Evolutionary conservation across 2,888 invertebrate species (phyloP).

Genomic region (Chesias legatella): DNA sequence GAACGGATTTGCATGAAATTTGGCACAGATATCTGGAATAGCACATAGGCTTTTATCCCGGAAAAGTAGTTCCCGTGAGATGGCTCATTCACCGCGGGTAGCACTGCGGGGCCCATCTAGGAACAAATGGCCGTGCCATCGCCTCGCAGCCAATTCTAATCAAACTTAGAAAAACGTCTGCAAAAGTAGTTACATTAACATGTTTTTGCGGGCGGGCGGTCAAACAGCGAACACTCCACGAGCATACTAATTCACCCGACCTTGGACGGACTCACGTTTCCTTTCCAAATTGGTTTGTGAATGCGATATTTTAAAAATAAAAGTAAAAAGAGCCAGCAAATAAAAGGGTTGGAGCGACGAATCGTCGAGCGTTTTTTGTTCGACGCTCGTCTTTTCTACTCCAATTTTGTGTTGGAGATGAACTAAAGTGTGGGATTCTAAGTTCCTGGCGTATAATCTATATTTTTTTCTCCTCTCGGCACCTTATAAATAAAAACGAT

Average conservation of each 20-base stretch:
- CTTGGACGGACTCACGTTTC: conserved; percentile 78
- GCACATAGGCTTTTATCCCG: too few relatives aligned
- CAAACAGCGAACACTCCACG: conserved; percentile 68
- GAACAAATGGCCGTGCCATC: conserved; percentile 12
- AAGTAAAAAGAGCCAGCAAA: conserved; percentile 73
- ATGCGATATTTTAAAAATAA: conserved; percentile 78
- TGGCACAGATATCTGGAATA: too few relatives aligned
- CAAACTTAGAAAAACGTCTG: conserved; percentile 64
- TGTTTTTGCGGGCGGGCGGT: conserved; percentile 74
- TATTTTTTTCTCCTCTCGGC: conserved; percentile 6
- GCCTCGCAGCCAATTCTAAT: conserved; percentile 53
- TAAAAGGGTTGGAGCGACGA: conserved; percentile 68
- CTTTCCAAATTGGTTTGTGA: conserved; percentile 79
- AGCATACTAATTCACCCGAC: conserved; percentile 76
- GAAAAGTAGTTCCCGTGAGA: too few relatives aligned
- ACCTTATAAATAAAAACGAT: neutral
- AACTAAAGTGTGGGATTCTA: conserved; percentile 34
- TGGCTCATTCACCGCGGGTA: too few relatives aligned
- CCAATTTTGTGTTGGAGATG: conserved; percentile 49
- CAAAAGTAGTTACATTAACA: conserved; percentile 58
- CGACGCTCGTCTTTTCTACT: conserved; percentile 55
- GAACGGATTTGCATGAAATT: too few relatives aligned
- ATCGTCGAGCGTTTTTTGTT: conserved; percentile 66
- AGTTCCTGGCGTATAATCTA: conserved; percentile 29
- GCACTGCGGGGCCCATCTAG: too few relatives aligned